Conservation (phyloP, 2,113 vertebrate species). For the Raphicerus campestris region DNA sequence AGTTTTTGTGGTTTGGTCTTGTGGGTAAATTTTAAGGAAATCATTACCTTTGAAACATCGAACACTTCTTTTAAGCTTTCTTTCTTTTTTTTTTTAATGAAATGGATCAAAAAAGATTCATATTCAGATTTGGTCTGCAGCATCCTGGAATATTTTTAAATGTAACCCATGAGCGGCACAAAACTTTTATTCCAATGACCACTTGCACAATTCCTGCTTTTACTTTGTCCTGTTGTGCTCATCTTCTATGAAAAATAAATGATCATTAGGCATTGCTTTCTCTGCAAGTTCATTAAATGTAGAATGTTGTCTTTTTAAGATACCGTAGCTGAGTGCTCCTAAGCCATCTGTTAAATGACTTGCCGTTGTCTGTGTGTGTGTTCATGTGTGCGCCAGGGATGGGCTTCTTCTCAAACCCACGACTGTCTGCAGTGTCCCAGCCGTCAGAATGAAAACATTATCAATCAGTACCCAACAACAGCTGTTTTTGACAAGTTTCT, state of each 20-base stretch:
- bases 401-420: constrained; percentile 80
- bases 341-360: constrained; percentile 84
- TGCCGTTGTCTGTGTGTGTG: constrained; percentile 65
- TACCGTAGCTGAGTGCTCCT: constrained; percentile 73
- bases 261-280: constrained; percentile 58
- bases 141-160: constrained; percentile 63
- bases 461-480: constrained; percentile 94
- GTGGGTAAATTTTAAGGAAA: constrained; percentile 65
- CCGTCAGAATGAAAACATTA: constrained; percentile 91
- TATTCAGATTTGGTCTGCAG: constrained; percentile 52
- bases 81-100: constrained; percentile 32
- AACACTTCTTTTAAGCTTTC: constrained; percentile 54
- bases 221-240: constrained; percentile 45
- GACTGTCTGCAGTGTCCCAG: constrained; percentile 82
- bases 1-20: constrained; percentile 65
- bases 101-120: constrained; percentile 52
- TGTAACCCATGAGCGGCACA: constrained; percentile 35
- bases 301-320: constrained; percentile 75
- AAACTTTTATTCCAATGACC: constrained; percentile 50
- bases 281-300: constrained; percentile 72
- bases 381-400: constrained; percentile 74
- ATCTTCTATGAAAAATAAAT: constrained; percentile 65
- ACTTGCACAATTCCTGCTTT: background rate
- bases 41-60: constrained; percentile 62
- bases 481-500: constrained; percentile 97